Evolutionary conservation across 1,140 invertebrate genomes (phyloP).

Genomic region (Gryllus bimaculatus): DNA sequence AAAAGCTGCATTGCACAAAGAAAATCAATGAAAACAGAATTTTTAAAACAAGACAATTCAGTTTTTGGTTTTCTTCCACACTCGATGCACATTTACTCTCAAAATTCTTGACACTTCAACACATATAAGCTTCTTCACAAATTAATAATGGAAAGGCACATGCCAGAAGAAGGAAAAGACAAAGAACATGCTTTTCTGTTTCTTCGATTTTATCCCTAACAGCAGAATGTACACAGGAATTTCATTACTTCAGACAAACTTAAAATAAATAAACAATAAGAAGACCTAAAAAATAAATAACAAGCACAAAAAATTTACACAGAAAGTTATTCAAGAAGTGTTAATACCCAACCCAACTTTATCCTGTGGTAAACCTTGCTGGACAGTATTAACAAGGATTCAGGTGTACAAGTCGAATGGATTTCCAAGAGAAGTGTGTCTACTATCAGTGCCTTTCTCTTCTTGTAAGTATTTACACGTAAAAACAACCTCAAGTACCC

Average conservation of each 20-base stretch:
- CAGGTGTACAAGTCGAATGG: conserved; percentile 4
- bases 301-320: conserved; percentile 6
- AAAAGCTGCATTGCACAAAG: neutral
- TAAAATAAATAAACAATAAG: conserved; percentile 1
- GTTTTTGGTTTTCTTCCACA: neutral
- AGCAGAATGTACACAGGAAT: neutral
- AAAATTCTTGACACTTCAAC: neutral
- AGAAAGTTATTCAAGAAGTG: conserved; percentile 7
- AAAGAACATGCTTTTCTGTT: neutral
- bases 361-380: conserved; percentile 1
- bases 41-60: neutral
- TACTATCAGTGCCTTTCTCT: conserved; percentile 13
- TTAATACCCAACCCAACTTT: neutral
- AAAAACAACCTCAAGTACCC: conserved; percentile 9
- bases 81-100: neutral
- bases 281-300: conserved; percentile 15
- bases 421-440: conserved; percentile 7
- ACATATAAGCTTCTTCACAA: neutral
- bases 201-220: neutral
- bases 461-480: conserved; percentile 10
- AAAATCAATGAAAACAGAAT: neutral
- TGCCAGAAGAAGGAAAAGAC: conserved; percentile 7
- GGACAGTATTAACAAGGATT: neutral
- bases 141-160: neutral
- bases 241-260: neutral